Percentiles rank a stretch among this genome's conserved stretches.
These are phyloP conservation scores for Deroptyus accipitrinus DNA, from an alignment of 2,113 vertebrate species.

Conservation along the genomic window DNA sequence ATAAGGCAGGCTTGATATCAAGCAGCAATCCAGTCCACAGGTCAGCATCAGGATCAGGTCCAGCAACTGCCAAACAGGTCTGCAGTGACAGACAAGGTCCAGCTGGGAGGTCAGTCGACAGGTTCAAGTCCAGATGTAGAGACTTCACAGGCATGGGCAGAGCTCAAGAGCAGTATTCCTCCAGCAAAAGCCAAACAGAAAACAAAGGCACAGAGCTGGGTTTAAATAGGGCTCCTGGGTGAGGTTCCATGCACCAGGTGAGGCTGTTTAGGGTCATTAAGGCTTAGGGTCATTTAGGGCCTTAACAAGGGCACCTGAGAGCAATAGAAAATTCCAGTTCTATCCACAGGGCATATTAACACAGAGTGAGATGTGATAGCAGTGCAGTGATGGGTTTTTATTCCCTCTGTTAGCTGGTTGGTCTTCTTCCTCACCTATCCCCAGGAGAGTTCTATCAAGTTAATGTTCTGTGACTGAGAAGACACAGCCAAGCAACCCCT, in stretches of 20 bases:
- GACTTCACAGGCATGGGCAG: accelerated
- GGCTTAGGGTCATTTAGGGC: too few species aligned
- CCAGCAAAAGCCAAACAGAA: accelerated
- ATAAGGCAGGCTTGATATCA: background rate
- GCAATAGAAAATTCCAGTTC: too few species aligned
- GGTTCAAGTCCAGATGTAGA: accelerated
- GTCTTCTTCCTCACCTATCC: background rate
- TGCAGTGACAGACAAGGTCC: accelerated
- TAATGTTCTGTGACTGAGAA: background rate
- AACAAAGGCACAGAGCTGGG: accelerated
- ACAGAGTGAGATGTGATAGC: too few species aligned
- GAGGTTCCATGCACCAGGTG: background rate
- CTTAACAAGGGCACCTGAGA: too few species aligned
- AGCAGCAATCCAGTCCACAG: background rate
- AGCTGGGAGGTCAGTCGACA: accelerated
- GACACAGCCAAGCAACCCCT: background rate
- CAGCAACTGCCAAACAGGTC: accelerated
- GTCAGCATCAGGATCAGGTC: background rate
- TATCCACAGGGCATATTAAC: too few species aligned
- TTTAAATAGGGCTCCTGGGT: background rate
- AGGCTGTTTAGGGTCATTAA: too few species aligned
- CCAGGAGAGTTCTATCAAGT: background rate
- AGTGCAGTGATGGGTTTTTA: background rate
- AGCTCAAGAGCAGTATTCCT: accelerated
- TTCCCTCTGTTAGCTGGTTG: background rate